Conservation (phyloP, 2,888 invertebrate genomes). For the Rambutsinella grinnellia region DNA sequence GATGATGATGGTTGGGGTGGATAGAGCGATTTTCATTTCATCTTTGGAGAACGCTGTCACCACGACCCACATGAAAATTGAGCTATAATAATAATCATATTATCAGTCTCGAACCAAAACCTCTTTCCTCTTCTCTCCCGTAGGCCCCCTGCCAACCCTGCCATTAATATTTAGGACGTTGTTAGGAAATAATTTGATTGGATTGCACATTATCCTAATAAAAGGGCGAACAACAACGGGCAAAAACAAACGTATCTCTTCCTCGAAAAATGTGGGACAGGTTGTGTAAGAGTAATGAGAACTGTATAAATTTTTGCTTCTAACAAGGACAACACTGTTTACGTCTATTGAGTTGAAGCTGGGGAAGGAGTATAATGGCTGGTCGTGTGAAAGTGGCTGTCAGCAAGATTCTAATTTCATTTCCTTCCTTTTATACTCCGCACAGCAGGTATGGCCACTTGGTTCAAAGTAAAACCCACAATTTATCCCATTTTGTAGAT, state of each 20-base stretch:
- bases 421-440: conserved; percentile 35
- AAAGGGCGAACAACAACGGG: no score
- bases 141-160: no score
- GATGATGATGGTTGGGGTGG: neutral
- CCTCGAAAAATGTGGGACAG: no score
- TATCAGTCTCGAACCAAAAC: no score
- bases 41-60: no score
- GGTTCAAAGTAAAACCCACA: no score
- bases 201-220: neutral
- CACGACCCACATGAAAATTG: no score
- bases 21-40: no score
- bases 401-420: conserved; percentile 50
- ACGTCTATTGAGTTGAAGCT: neutral
- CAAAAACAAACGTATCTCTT: no score
- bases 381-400: conserved; percentile 39
- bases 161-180: neutral
- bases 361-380: neutral
- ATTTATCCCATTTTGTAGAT: no score
- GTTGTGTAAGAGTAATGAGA: neutral
- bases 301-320: neutral
- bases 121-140: neutral
- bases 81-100: no score
- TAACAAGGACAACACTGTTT: neutral
- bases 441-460: no score
- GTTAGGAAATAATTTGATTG: neutral